Evolutionary conservation across 2,797 vertebrate species (phyloP), one percentile per base, ranked within the genome.

Genomic region (Acanthurus lineatus): DNA sequence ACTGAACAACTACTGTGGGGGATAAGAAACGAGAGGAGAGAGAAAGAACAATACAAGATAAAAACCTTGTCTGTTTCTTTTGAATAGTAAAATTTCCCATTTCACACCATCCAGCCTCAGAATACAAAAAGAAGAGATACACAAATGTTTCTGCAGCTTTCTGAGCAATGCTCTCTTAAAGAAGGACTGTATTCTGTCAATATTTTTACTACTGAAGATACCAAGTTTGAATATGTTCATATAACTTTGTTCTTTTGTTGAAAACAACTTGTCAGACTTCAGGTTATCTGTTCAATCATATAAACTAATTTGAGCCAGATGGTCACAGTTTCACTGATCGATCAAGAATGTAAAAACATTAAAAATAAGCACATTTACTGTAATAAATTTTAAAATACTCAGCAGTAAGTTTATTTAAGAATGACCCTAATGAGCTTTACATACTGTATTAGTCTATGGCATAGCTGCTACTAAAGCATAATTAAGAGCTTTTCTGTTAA

Each of bases 1-100:
- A 83, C 83, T 89, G 82, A 91, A 88, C 87, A 91, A 85, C 84
- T 76, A 86, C 77, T 75, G 85, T 82, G 88, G 83, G 20, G 28
- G 77, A 73, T 61, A 82, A 69, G 45, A 82, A 82, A 81, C 71
- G 61, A 64, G 56, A 52, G 71, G 58, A 73, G 67, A 73, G 79
- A 70, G 67, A 75, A 66, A 77, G 19, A 82, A 75, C 72, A 75
- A 57, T 28, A 56, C 56, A 49, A 76, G 60, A 85, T 71, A 32
- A 88, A 86, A 91, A 85, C 81, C 49, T 52, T 28, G 64, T 81
- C 85, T 74, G 64, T 32, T 51, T 67, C 58, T 82, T 89, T 53
- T 84, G 85, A 89, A 85, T 83, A 76, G 86, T 79, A 75, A 82
- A 64, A 81, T 66, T 9, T 81, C 73, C 57, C 57, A 28, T 87